Evolutionary conservation across 2,113 vertebrate species (phyloP), one percentile per base, ranked within the genome.

Genomic region (Oenanthe oenanthe): DNA sequence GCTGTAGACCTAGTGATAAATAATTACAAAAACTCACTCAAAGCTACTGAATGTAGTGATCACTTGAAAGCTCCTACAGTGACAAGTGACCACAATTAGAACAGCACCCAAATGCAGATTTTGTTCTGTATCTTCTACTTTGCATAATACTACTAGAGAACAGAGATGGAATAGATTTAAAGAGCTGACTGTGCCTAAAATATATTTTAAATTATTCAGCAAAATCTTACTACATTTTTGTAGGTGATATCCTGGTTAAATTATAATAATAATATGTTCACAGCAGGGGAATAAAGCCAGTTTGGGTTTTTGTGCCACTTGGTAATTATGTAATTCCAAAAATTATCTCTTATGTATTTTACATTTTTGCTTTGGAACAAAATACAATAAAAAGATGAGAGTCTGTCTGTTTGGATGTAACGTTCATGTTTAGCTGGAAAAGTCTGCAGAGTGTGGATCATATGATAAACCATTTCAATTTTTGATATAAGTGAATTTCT

Each of bases 71-170:
- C 38, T 89, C 68, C 47, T 78, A 66, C 18, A 89, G 63, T 80
- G 63, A 25, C 57, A 78, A 89, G 89, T 89, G 85, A 93, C 47
- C 89, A 95, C 74, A 77, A 66, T 82, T 73, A 75, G 66, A 94
- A 85, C 78, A 97, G 94, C 93, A 94, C 77, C 87, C 81, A 93
- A 94, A 89, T 43, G 58, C 50, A 63, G 89, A 93, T 28, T 88
- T 96, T 82, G 61, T 93, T 97, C 85, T 83, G 31, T 91, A 10
- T 83, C 43, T 89, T 70, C 78, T 82, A 76, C 66, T 26, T 95
- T 91, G 84, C 91, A 95, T 95, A 95, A 95, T 58, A 31, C 81
- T 79, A 73, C 71, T 22, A 79, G 34, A 91, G 74, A 95, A 47
- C 56, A 83, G 68, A 91, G 26, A 47, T 65, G 34, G 20, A 88